Percentiles rank a stretch among this genome's conserved stretches.
phyloP scores from a whole-genome alignment of 2,797 vertebrate genomes.

The Chelon auratus region DNA sequence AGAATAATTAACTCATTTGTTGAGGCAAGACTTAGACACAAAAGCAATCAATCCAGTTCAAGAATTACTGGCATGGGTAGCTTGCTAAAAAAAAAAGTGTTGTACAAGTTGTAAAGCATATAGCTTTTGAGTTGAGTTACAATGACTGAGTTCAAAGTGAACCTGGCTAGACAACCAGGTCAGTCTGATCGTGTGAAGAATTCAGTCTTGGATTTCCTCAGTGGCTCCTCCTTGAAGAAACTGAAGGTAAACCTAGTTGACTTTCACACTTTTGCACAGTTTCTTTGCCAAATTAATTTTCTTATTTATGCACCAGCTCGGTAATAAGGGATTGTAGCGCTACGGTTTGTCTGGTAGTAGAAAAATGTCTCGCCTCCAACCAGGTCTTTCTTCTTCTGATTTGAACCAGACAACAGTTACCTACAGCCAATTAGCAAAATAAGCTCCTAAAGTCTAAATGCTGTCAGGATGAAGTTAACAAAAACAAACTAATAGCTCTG shows the following conservation, averaged over 20 bases:
- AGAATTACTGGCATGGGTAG: background rate
- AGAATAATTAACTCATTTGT: background rate
- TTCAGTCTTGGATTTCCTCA: too few relatives aligned
- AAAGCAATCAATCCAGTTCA: too few relatives aligned
- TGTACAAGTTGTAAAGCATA: background rate
- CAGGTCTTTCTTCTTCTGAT: constrained; percentile 6
- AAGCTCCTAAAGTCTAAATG: constrained; percentile 12
- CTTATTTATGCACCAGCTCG: background rate
- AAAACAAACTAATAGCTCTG: constrained; percentile 21
- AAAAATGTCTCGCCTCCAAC: background rate
- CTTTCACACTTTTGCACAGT: constrained; percentile 4
- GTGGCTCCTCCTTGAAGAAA: background rate
- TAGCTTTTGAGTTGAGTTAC: too few relatives aligned
- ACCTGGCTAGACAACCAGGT: background rate
- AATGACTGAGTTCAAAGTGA: background rate
- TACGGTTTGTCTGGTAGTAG: background rate
- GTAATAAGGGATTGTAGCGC: background rate
- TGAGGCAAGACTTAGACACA: background rate
- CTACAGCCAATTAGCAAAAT: constrained; percentile 30
- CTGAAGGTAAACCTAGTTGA: background rate
- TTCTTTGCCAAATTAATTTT: background rate
- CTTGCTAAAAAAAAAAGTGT: background rate
- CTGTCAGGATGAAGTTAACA: constrained; percentile 33
- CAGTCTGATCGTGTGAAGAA: background rate
- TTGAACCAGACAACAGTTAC: constrained; percentile 13